Evolutionary conservation across 2,888 invertebrate species (phyloP).

Genomic region (Epirrhoe alternata): DNA sequence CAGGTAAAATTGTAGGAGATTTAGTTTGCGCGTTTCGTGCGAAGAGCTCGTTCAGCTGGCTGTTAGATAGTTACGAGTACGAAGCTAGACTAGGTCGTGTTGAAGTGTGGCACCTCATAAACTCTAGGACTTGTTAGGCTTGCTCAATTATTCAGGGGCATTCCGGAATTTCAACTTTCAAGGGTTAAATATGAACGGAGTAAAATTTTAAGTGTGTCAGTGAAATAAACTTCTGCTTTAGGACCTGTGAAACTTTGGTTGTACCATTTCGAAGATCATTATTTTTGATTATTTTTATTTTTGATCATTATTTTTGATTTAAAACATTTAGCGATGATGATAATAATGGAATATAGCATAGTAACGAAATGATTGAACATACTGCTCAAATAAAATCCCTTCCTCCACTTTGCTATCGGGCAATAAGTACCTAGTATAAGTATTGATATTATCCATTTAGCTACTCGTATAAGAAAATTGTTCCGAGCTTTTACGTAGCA

Average conservation of each 20-base stretch:
- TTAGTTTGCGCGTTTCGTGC: conserved; percentile 47
- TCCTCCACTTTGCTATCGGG: no score
- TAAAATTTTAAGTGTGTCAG: conserved; percentile 25
- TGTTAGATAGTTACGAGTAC: conserved; percentile 44
- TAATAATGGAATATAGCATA: no score
- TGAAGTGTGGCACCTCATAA: conserved; percentile 46
- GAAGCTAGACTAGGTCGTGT: conserved; percentile 42
- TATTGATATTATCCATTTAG: no score
- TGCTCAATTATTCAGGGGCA: conserved; percentile 38
- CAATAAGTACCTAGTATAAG: no score
- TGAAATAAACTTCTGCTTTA: conserved; percentile 7
- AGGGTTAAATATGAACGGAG: conserved; percentile 32
- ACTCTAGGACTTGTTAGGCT: conserved; percentile 41
- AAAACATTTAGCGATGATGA: no score
- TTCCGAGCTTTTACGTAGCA: no score
- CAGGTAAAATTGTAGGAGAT: conserved; percentile 44
- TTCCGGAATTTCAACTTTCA: conserved; percentile 20
- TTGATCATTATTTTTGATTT: no score
- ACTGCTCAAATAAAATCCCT: no score
- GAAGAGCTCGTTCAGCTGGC: conserved; percentile 42
- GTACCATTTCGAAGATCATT: no score
- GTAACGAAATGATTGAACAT: no score
- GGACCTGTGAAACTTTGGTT: neutral
- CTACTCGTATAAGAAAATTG: no score
- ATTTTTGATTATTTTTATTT: no score